phyloP scores from a whole-genome alignment of 2,797 vertebrate genomes.

The Channallabes apus region DNA sequence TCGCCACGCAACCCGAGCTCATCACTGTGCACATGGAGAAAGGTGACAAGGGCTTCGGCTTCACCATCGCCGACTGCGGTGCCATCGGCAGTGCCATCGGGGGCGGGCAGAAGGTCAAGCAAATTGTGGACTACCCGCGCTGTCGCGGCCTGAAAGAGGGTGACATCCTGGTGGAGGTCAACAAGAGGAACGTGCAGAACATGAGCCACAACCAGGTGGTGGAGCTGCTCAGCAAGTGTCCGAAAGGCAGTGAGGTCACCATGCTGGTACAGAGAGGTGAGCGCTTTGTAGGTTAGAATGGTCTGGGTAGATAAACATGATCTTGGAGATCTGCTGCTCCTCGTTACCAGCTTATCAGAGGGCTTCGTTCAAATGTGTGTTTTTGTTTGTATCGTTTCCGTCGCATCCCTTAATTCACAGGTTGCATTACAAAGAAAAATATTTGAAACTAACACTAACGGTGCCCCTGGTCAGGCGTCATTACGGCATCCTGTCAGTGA shows the following conservation, averaged over 20 bases:
- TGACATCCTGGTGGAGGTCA: constrained; percentile 95
- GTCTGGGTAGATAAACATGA: constrained; percentile 17
- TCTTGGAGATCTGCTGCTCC: neutral
- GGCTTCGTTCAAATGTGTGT: neutral
- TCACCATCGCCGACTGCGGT: constrained; percentile 92
- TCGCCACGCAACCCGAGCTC: constrained; percentile 96
- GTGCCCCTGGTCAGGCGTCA: neutral
- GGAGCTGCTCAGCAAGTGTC: constrained; percentile 97
- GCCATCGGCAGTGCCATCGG: constrained; percentile 83
- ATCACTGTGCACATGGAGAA: constrained; percentile 99
- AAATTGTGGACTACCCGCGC: constrained; percentile 94
- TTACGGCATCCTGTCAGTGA: neutral
- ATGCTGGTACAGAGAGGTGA: constrained; percentile 96
- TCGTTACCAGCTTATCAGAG: neutral
- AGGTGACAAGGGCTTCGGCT: constrained; percentile 96
- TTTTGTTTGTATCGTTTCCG: neutral
- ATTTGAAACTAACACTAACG: neutral
- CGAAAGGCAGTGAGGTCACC: constrained; percentile 92
- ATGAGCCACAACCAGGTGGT: constrained; percentile 98
- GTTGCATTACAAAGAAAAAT: neutral
- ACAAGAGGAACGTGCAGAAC: constrained; percentile 96
- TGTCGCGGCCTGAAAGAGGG: constrained; percentile 94
- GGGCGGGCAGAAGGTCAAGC: constrained; percentile 94
- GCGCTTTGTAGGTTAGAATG: constrained; percentile 59
- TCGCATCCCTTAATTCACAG: neutral